Evolutionary conservation across 2,888 invertebrate species (phyloP), one percentile per base, ranked within the genome.

Genomic region (Temnothorax ravouxi): DNA sequence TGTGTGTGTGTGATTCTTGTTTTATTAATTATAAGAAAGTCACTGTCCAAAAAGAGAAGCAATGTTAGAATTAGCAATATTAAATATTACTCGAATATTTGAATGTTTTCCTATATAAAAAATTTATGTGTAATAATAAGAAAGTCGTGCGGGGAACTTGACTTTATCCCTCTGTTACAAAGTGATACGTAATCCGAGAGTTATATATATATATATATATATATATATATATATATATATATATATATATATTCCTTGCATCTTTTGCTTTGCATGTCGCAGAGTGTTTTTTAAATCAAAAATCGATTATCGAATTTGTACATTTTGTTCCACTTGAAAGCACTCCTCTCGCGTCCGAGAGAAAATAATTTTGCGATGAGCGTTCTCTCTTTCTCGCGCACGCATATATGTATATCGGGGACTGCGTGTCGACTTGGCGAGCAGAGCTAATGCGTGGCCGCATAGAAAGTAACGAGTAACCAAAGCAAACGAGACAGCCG

Each of bases 401-500:
- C 34, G 72, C 50, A 76, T 21, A 79, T 71, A 71, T 61, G 64
- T 21, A 79, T 71, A 71, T 61, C 59, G 38, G 59, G 59, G 71
- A 34, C 34, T 72, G 72, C 29, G 44, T 59, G 56, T 61, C 67
- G 71, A 76, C 52, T 41, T 21, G 52, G 69, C 38, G 25, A 41
- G n/a, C n/a, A n/a, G 52, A 38, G 80, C 56, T 64, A 71, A 79
- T 69, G 71, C 69, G 79, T 79, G 25, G 54, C 6, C 59, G 62
- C 21, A 44, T 18, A n/a, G 69, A 86, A 81, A 71, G 82, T 81
- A 81, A 84, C 69, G 84, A 72, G 74, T 69, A 69, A 84, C 81
- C 79, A 84, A 87, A 84, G 84, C 84, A 83, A 86, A 62, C 87
- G 84, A 86, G 86, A 83, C 67, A 86, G 76, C 83, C 79, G 86